Base-by-base conservation (phyloP, 2,113 vertebrate genomes). In the Cygnus atratus region DNA sequence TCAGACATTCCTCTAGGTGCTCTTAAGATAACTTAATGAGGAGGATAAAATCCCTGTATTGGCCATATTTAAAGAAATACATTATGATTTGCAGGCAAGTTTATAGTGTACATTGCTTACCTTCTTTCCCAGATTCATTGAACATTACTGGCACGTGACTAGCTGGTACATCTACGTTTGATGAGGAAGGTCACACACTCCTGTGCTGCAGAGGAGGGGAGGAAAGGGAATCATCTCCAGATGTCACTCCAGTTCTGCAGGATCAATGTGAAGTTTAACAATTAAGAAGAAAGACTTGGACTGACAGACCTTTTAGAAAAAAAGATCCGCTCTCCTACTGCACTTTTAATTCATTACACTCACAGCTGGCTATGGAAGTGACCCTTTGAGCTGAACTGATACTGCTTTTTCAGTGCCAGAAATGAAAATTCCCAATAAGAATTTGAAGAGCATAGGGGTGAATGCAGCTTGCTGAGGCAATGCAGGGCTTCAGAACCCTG, bases 191-290 rank as follows among this genome's bases (percentile, higher is more conserved):
- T 66, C 71, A 18, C 48, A 70, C 21, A 8, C 28, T 57, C 43
- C n/a, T 18, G 1, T 2, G 0, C 59, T 65, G 62, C n/a, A 22
- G 2, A 59, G 33, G 4, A 76, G 11, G 91, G 20, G 3, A 57
- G 35, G 50, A 77, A 84, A 62, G 9, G 16, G 43, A 96, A 82
- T 54, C 13, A 71, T 80, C 73, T 58, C 52, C 88, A 86, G 28
- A 39, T 59, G 10, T 59, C 22, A 58, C 13, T 70, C 52, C 55
- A 44, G 4, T 61, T 54, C 48, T 54, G 20, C 18, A 62, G 92
- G 82, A 71, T 58, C 21, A 80, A 59, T 62, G 7, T 71, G 22
- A 91, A 50, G 33, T 61, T 88, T n/a, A 72, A 52, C 31, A 61
- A n/a, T 48, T 88, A 90, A 71, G 13, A 89, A 4, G 33, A 74